A percentile compares a stretch with the other conserved stretches of the same genome.
phyloP scores from a whole-genome alignment of 2,797 vertebrate species.

The Oophaga sylvatica region DNA sequence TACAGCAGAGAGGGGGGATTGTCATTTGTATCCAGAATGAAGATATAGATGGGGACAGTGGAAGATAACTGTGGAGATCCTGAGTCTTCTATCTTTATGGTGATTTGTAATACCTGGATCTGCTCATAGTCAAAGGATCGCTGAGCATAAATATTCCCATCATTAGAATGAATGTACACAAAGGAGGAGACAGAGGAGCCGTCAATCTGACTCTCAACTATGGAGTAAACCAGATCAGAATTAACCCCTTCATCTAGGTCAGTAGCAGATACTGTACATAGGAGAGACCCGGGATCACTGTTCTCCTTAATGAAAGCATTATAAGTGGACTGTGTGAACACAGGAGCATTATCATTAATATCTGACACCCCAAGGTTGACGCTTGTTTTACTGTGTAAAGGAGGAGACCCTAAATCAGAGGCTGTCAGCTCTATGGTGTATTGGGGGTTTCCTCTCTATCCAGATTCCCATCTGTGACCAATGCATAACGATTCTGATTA shows the following conservation, averaged over 20 bases:
- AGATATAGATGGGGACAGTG: constrained; percentile 22
- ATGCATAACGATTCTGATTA: too few species aligned
- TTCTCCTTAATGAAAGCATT: constrained; percentile 89
- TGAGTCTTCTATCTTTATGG: constrained; percentile 60
- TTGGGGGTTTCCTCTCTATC: too few species aligned
- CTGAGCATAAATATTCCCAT: constrained; percentile 83
- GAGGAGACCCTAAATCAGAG: too few species aligned
- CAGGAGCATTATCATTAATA: too few species aligned
- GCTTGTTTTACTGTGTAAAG: too few species aligned
- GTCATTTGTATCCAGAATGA: constrained; percentile 51
- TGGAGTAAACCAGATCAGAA: constrained; percentile 84
- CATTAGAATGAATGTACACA: constrained; percentile 69
- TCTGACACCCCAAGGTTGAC: too few species aligned
- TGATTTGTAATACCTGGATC: constrained; percentile 73
- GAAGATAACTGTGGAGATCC: constrained; percentile 41
- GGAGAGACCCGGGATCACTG: constrained; percentile 80
- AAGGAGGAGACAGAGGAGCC: constrained; percentile 73
- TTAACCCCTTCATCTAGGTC: constrained; percentile 88
- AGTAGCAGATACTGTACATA: constrained; percentile 83
- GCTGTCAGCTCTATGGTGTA: too few species aligned
- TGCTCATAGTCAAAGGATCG: constrained; percentile 82
- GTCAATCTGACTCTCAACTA: constrained; percentile 88
- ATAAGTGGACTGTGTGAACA: constrained; percentile 79
- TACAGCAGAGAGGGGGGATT: constrained; percentile 62
- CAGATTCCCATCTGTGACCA: too few species aligned